Evolutionary conservation across 1,140 invertebrate species (phyloP).

Genomic region (Cotesia chilonis): DNA sequence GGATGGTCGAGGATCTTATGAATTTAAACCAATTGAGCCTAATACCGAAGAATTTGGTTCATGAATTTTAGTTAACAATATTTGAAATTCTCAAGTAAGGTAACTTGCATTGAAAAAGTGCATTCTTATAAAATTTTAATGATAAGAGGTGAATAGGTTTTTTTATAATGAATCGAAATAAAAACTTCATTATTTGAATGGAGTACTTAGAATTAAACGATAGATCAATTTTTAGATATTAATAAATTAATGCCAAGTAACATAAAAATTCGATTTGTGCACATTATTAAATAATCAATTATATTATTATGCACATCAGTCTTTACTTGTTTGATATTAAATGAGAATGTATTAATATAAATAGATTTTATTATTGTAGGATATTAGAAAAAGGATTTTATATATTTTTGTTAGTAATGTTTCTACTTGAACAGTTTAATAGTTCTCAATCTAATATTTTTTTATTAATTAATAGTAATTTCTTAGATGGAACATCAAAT

Average conservation of each 20-base stretch:
- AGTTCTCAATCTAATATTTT: not conserved
- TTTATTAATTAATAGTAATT: too few species aligned
- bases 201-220: not conserved
- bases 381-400: not conserved
- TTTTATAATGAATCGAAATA: too few species aligned
- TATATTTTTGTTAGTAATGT: slow-evolving; percentile 16
- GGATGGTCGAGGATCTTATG: slow-evolving; percentile 90
- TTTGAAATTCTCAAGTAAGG: not conserved
- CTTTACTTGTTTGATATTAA: not conserved
- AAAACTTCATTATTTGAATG: not conserved
- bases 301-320: not conserved
- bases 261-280: not conserved
- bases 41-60: slow-evolving; percentile 93
- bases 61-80: slow-evolving; percentile 66
- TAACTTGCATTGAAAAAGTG: not conserved
- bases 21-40: slow-evolving; percentile 85
- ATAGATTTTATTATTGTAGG: not conserved
- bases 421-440: slow-evolving; percentile 8
- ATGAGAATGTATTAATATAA: too few species aligned
- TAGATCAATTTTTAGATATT: slow-evolving; percentile 4
- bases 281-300: slow-evolving; percentile 1
- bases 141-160: too few species aligned
- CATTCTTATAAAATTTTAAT: not conserved
- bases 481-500: too few species aligned
- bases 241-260: not conserved